These are phyloP conservation scores for Ammospiza maritima DNA, from an alignment of 2,797 vertebrate species.

Conservation along the genomic window DNA sequence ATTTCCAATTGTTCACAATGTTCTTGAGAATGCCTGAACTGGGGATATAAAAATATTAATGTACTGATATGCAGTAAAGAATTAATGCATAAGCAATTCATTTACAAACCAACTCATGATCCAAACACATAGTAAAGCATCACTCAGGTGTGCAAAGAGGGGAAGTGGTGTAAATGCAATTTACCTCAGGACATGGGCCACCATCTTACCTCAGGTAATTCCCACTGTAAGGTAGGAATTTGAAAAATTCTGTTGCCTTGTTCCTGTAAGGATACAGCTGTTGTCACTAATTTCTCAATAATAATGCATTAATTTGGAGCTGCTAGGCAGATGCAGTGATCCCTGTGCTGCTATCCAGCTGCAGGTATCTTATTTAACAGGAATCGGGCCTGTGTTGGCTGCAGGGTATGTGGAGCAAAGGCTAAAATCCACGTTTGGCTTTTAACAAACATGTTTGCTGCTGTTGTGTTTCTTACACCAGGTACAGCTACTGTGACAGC, in stretches of 20 bases:
- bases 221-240: background rate
- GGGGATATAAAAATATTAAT: background rate
- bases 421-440: background rate
- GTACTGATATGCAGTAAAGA: background rate
- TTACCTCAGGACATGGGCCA: background rate
- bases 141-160: background rate
- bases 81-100: background rate
- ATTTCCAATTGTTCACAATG: fast-evolving
- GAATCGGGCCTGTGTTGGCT: background rate
- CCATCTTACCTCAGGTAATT: background rate
- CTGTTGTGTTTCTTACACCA: background rate
- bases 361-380: background rate
- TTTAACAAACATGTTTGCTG: no score
- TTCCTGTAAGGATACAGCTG: background rate
- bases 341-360: background rate
- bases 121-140: background rate
- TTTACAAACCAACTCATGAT: background rate
- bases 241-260: background rate
- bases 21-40: background rate
- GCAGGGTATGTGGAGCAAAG: background rate
- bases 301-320: background rate
- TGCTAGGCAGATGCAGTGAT: background rate
- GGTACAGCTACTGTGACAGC: background rate
- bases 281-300: background rate
- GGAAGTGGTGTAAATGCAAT: background rate